These are phyloP conservation scores for Oscheius onirici DNA, from an alignment of 2,888 invertebrate genomes.

Conservation along the genomic window DNA sequence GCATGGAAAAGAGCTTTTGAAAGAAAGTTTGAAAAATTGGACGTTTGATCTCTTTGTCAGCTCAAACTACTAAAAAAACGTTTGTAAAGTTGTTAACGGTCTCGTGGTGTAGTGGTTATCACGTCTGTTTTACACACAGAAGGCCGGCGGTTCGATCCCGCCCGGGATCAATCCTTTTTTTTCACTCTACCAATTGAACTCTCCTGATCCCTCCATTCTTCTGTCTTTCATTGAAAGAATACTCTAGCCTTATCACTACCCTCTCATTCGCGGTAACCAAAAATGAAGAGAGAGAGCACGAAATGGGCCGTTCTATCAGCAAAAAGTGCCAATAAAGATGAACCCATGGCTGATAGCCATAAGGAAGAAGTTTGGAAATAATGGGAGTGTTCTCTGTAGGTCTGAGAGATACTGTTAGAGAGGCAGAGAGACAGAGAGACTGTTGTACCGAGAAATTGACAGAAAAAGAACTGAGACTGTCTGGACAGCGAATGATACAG, in stretches of 20 bases:
- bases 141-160: conserved; percentile 12
- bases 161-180: not conserved
- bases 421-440: conserved; percentile 5
- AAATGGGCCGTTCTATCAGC: no score
- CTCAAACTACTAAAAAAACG: no score
- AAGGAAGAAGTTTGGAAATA: not conserved
- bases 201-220: not conserved
- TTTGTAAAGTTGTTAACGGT: no score
- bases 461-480: conserved; percentile 13
- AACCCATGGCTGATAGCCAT: no score
- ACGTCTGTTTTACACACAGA: conserved; percentile 13
- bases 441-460: not conserved
- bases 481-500: no score
- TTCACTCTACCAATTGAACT: no score
- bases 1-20: not conserved
- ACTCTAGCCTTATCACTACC: not conserved
- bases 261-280: not conserved
- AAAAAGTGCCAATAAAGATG: no score
- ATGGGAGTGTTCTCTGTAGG: not conserved
- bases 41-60: no score
- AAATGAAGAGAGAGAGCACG: no score
- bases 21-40: not conserved
- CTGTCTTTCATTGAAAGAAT: not conserved
- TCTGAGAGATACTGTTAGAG: conserved; percentile 7
- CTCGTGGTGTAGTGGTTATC: conserved; percentile 1